Evolutionary conservation across 2,113 vertebrate genomes (phyloP).

Genomic region (Chlorodrepanis virens): DNA sequence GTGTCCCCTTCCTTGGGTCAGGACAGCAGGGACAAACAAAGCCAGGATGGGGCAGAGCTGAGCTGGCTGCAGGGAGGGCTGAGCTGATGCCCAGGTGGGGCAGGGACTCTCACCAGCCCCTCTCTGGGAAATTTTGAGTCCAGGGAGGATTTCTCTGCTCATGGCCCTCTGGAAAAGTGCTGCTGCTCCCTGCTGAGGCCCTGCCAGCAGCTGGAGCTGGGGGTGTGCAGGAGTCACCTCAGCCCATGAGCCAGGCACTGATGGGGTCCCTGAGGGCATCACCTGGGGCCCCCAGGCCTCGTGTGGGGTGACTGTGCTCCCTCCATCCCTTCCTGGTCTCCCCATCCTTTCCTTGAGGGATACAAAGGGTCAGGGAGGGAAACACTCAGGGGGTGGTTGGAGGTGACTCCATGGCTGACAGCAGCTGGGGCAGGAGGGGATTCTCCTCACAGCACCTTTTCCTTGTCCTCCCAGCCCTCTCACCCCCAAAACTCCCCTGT

Average conservation of each 20-base stretch:
- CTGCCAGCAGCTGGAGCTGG: neutral
- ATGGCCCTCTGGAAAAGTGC: accelerated
- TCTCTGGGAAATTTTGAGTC: neutral
- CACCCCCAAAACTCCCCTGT: neutral
- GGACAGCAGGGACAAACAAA: neutral
- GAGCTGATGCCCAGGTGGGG: accelerated
- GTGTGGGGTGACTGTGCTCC: accelerated
- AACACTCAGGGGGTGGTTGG: neutral
- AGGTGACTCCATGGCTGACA: neutral
- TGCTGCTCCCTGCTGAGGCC: neutral
- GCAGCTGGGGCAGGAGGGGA: neutral
- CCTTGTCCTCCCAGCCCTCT: neutral
- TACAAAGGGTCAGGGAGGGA: neutral
- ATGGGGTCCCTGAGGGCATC: neutral
- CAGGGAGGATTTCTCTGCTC: neutral
- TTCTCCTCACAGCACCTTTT: neutral
- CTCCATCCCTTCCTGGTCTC: neutral
- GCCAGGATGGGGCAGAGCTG: neutral
- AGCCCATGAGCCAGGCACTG: accelerated
- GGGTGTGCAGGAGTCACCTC: neutral
- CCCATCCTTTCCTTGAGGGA: neutral
- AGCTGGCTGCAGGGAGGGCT: neutral
- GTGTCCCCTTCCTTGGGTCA: neutral
- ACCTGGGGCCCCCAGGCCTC: neutral
- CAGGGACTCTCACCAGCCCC: neutral